phyloP scores from a whole-genome alignment of 2,888 invertebrate genomes.

The Eumacrocentrus americanus region DNA sequence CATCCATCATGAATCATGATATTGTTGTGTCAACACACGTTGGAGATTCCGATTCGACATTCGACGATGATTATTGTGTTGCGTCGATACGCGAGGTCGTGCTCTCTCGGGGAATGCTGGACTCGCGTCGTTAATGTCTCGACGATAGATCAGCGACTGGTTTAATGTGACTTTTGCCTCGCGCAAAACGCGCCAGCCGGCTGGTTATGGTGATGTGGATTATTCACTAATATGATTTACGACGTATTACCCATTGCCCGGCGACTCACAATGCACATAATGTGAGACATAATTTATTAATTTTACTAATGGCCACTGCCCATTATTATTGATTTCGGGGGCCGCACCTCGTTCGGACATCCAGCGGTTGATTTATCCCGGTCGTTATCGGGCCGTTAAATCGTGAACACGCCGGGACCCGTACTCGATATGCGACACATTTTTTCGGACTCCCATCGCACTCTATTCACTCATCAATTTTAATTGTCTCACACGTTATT shows the following conservation, averaged over 20 bases:
- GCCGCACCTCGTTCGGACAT: constrained; percentile 43
- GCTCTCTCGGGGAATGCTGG: constrained; percentile 23
- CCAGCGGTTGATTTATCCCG: constrained; percentile 57
- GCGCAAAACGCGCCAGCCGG: constrained; percentile 43
- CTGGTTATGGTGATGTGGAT: constrained; percentile 61
- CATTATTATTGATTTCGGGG: constrained; percentile 61
- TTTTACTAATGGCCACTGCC: constrained; percentile 62
- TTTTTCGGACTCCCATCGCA: background rate
- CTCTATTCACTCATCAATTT: background rate
- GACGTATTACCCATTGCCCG: constrained; percentile 55
- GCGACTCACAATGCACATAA: constrained; percentile 61
- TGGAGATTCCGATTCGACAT: too few species aligned
- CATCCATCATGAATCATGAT: too few species aligned
- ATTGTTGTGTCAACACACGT: too few species aligned
- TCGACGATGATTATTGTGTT: background rate
- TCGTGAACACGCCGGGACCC: constrained; percentile 31
- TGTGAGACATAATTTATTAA: constrained; percentile 62
- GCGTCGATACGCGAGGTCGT: background rate
- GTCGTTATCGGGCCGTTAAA: constrained; percentile 55
- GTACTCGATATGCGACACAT: constrained; percentile 19
- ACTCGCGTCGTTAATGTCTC: constrained; percentile 35
- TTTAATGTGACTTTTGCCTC: constrained; percentile 48
- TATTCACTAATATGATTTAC: constrained; percentile 63
- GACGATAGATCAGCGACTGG: constrained; percentile 35
- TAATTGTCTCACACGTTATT: too few species aligned